Base-by-base conservation (phyloP, 2,113 vertebrate species). In the Callithrix jacchus region DNA sequence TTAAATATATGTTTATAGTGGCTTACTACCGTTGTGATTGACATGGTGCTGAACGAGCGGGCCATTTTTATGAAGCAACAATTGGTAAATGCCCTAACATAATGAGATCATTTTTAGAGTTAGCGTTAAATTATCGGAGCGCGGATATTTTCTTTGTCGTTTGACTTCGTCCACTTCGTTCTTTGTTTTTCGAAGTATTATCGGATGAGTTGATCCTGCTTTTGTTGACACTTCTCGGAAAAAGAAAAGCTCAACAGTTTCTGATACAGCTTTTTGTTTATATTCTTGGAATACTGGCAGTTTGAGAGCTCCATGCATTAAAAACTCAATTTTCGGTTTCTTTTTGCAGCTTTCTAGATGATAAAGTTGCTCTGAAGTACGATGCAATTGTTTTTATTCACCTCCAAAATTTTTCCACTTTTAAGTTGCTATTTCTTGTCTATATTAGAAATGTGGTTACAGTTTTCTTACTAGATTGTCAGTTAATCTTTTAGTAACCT, bases 121-220 rank as follows among this genome's bases (percentile, higher is more conserved):
- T 66, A 40, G 21, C n/a, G 11, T 58, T 83, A 30, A 73, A 21
- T 81, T 42, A 77, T n/a, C n/a, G 81, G 40, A 87, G 71, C 20
- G 35, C 49, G 49, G 68, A 40, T 77, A 13, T 52, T 93, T 79
- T 90, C 89, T 93, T 96, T 88, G 95, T 95, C 17, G 1, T 8
- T 9, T 85, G 47, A 68, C 49, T 54, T 52, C 61, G 8, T 68
- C 56, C 49, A 23, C 54, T 21, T 47, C 81, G n/a, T 89, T 93
- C 93, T 97, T 97, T 96, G 95, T 96, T 96, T 96, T 96, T 88
- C 93, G 58, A 58, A 95, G 79, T 91, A 82, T 52, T 58, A 8
- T 35, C n/a, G 11, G 5, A 21, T 25, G 80, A 89, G 32, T 35
- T n/a, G 91, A 37, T 61, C 47, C 20, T 92, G 70, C 64, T 56